A percentile compares a stretch with the other conserved stretches of the same genome.
phyloP scores from a whole-genome alignment of 1,140 invertebrate species.

The Danaus melanippus region DNA sequence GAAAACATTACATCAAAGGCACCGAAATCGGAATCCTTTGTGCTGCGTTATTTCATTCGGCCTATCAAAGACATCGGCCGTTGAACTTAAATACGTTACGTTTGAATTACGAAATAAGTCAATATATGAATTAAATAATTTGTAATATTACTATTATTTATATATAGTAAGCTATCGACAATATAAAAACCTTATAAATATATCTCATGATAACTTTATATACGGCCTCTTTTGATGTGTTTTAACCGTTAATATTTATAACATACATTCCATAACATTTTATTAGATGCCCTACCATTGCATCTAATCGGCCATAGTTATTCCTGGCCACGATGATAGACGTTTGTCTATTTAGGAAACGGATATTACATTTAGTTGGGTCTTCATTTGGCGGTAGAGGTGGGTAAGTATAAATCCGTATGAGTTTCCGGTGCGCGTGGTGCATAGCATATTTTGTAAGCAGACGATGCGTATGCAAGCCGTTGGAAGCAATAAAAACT shows the following conservation, averaged over 20 bases:
- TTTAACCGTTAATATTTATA: no score
- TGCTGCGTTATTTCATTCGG: conserved; percentile 46
- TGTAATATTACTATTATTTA: background rate
- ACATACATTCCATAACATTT: conserved; percentile 14
- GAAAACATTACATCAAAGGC: conserved; percentile 33
- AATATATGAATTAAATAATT: conserved; percentile 20
- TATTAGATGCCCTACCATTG: conserved; percentile 24
- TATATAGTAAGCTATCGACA: background rate
- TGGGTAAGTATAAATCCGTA: conserved; percentile 66
- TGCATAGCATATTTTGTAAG: conserved; percentile 69
- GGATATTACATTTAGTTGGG: conserved; percentile 70
- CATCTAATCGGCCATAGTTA: conserved; percentile 64
- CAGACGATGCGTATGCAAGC: conserved; percentile 49
- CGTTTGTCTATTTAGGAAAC: conserved; percentile 72
- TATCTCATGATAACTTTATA: no score
- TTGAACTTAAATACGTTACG: conserved; percentile 47
- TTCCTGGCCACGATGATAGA: conserved; percentile 64
- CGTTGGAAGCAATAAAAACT: conserved; percentile 57
- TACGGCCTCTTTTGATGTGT: no score
- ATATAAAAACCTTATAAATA: no score
- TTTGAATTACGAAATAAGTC: conserved; percentile 19
- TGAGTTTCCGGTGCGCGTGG: conserved; percentile 63
- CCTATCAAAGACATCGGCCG: conserved; percentile 52
- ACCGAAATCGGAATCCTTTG: conserved; percentile 28
- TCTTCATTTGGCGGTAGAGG: conserved; percentile 69